Evolutionary conservation across 2,888 invertebrate genomes (phyloP), one percentile per base, ranked within the genome.

Genomic region (Teinopalpus imperialis): DNA sequence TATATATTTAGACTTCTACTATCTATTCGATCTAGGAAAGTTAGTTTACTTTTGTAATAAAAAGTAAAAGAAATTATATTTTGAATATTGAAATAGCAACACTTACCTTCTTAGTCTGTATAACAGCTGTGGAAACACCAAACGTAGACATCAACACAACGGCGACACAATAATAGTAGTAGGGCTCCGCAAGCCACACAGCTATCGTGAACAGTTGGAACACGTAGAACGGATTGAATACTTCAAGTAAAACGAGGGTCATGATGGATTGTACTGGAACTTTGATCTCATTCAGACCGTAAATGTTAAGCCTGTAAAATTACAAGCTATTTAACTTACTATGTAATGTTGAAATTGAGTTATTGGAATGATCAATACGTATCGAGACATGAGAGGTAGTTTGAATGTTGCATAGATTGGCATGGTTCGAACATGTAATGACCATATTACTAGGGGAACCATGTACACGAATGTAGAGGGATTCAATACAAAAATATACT

Each of bases 221-320:
- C 66, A 98, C 94, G 86, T 98, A 98, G 88, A 98, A 98, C 2
- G 98, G 98, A 79, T 97, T 97, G 59, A 98, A 91, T 21, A 95
- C 94, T 78, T 97, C 97, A 52, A 96, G 82, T 24, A 95, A 91
- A 0, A 97, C 85, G 7, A 97, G 86, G 0, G 93, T 93, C 48
- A 92, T 67, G 30, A 95, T 88, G 35, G 93, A 91, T 63, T 93
- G 92, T 35, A 96, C 92, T 2, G 95, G 94, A 23, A 97, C 94
- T 37, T 92, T 90, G 58, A 97, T 97, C 74, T 94, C 93, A 79
- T 97, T 97, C 13, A 91, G 79, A 0, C 97, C 97, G 72, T 95
- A 97, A 42, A 97, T 93, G 58, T 93, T 90, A 32, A 94, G 90
- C 70, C 97, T 94, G 79, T 63, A 76, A 48, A 12, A 30, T 16